Conservation (phyloP, 2,888 invertebrate species). For the Acronicta alni region DNA sequence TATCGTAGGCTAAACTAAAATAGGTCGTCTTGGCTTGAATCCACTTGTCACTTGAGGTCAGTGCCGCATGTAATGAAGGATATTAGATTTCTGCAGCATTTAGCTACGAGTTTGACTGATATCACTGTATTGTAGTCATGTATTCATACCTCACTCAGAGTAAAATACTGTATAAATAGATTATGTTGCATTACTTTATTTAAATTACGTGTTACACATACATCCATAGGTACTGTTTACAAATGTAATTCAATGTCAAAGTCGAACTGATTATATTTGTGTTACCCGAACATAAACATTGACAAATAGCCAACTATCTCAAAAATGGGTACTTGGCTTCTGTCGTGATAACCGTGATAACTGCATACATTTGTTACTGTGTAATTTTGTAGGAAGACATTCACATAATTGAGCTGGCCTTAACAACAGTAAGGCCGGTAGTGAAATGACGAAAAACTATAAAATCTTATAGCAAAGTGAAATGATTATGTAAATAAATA, state of each 20-base stretch:
- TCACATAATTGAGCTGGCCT: slow-evolving; percentile 6
- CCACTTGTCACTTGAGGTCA: slow-evolving; percentile 75
- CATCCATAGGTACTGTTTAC: background rate
- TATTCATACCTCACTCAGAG: background rate
- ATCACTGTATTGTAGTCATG: no score
- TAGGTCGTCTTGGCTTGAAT: slow-evolving; percentile 77
- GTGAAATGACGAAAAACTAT: background rate
- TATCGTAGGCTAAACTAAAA: slow-evolving; percentile 69
- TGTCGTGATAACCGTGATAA: slow-evolving; percentile 29
- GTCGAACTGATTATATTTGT: slow-evolving; percentile 31
- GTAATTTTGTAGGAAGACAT: slow-evolving; percentile 28
- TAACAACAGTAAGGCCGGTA: slow-evolving; percentile 3
- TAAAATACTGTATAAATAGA: slow-evolving; percentile 2
- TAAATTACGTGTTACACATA: no score
- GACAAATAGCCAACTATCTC: slow-evolving; percentile 46
- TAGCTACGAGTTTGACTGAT: background rate
- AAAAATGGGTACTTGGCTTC: slow-evolving; percentile 39
- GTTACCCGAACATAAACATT: slow-evolving; percentile 40
- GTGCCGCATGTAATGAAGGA: slow-evolving; percentile 61
- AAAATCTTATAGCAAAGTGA: no score
- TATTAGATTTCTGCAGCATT: slow-evolving; percentile 31
- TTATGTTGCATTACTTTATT: background rate
- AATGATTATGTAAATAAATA: no score
- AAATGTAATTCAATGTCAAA: slow-evolving; percentile 39
- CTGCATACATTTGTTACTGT: slow-evolving; percentile 19